Evolutionary conservation across 2,797 vertebrate species (phyloP).

Genomic region (Uromys caudimaculatus): DNA sequence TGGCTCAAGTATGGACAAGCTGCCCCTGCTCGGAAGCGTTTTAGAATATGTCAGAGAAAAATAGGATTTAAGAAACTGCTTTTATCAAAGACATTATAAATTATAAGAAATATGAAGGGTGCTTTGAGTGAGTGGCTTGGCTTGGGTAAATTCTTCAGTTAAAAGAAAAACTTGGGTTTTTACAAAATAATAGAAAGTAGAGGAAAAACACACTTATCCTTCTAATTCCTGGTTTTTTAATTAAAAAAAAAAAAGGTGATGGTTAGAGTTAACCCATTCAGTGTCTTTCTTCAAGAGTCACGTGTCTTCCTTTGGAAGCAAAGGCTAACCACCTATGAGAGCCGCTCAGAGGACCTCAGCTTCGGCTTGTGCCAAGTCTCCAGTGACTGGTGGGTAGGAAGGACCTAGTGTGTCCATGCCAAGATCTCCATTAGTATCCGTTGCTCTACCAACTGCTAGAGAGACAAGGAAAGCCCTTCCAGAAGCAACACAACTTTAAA

Average conservation of each 20-base stretch:
- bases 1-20: neutral
- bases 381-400: neutral
- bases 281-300: neutral
- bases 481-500: neutral
- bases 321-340: neutral
- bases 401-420: neutral
- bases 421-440: no score
- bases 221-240: conserved; percentile 42
- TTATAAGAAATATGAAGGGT: neutral
- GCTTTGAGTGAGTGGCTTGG: neutral
- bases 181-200: conserved; percentile 11
- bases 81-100: neutral
- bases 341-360: neutral
- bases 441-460: neutral
- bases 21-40: neutral
- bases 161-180: conserved; percentile 44
- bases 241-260: conserved; percentile 9
- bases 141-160: neutral
- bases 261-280: neutral
- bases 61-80: neutral
- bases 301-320: neutral
- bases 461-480: neutral
- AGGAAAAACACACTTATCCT: neutral
- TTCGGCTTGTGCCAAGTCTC: neutral
- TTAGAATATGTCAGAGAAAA: neutral